phyloP scores from a whole-genome alignment of 2,797 vertebrate genomes.

The Eulemur coronatus region DNA sequence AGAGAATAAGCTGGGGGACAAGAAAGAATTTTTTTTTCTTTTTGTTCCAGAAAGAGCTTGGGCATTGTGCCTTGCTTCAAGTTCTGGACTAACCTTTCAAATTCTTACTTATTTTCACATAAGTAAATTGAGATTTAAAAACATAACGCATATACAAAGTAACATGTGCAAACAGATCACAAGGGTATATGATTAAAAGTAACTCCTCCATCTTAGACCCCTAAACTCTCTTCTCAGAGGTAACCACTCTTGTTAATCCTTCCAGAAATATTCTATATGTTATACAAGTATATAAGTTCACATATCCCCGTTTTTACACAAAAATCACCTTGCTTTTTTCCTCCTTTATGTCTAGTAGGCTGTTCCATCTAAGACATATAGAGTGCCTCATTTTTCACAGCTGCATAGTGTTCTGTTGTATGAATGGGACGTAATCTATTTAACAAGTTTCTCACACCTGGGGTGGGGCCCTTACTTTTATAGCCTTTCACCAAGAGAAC shows the following conservation, averaged over 20 bases:
- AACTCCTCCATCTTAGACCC: not conserved
- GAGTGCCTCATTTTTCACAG: not conserved
- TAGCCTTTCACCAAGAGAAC: not conserved
- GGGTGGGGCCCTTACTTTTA: not conserved
- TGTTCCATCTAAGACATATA: not conserved
- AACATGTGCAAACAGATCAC: not conserved
- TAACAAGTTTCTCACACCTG: not conserved
- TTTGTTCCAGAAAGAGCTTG: not conserved
- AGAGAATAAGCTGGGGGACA: not conserved
- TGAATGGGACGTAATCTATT: not conserved
- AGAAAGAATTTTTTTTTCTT: not conserved
- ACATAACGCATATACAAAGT: not conserved
- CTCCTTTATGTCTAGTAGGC: not conserved
- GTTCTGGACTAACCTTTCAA: not conserved
- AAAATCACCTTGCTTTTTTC: not conserved
- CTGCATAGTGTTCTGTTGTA: not conserved
- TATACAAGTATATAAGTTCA: not conserved
- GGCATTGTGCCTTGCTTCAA: not conserved
- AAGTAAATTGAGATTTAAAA: slow-evolving; percentile 28
- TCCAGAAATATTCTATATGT: not conserved
- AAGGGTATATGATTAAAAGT: not conserved
- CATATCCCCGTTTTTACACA: not conserved
- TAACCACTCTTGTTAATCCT: not conserved
- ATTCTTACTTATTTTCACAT: slow-evolving; percentile 22
- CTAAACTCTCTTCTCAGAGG: not conserved